phyloP scores from a whole-genome alignment of 2,797 vertebrate genomes.

The Ptychobarbus kaznakovi region DNA sequence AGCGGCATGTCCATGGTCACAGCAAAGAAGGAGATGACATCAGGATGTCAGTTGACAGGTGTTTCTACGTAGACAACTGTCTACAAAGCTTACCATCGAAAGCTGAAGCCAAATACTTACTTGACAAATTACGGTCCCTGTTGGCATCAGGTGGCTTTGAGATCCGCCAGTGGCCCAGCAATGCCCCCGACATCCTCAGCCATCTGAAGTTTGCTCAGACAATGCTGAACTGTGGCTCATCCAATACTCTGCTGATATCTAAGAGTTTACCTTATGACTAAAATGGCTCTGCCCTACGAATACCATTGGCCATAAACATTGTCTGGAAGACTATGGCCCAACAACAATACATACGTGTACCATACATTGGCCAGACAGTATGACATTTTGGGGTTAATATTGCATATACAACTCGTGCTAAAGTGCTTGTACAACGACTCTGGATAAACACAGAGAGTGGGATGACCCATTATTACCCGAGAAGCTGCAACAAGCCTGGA shows the following conservation, averaged over 20 bases:
- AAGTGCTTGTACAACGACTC: not conserved
- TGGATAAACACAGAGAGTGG: not conserved
- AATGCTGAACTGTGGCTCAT: not conserved
- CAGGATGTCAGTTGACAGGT: not conserved
- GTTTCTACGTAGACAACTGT: constrained; percentile 29
- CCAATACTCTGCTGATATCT: not conserved
- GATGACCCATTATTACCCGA: not conserved
- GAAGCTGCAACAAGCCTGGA: not conserved
- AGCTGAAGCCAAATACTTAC: not conserved
- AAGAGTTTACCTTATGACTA: not conserved
- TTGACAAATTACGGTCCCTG: not conserved
- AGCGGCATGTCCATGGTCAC: not conserved
- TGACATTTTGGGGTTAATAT: not conserved
- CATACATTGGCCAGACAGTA: not conserved
- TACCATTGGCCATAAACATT: not conserved
- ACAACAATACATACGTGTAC: not conserved
- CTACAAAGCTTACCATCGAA: not conserved
- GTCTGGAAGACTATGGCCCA: not conserved
- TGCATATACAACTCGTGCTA: constrained; percentile 5
- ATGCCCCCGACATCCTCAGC: not conserved
- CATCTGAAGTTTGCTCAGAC: not conserved
- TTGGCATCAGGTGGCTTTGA: constrained; percentile 13
- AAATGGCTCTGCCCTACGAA: constrained; percentile 14
- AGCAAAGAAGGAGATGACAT: not conserved
- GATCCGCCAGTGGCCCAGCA: constrained; percentile 19